Evolutionary conservation across 1,140 invertebrate genomes (phyloP), one percentile per base, ranked within the genome.

Genomic region (Telenomus remus): DNA sequence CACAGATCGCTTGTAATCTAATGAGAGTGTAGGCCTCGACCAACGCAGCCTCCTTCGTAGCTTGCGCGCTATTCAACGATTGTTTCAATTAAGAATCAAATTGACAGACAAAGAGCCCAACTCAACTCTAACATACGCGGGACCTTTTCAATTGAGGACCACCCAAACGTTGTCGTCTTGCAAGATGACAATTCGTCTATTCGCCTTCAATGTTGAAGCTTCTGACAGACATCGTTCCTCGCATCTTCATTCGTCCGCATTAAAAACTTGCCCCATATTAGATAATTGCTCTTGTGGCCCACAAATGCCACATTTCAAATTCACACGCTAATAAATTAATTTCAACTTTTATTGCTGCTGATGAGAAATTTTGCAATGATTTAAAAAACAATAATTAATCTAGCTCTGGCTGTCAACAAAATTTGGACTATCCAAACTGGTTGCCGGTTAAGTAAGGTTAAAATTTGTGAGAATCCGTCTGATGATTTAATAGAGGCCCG

Each of bases 31-130:
- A 74, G 55, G 49, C 66, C 65, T 70, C 50, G 70, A 76, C 35
- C 66, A 78, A 70, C 72, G 66, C 39, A 27, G 19, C 19, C 6
- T n/a, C n/a, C n/a, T 27, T 27, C 57, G 16, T 71, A 69, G 65
- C 27, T 71, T 56, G 51, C 33, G 72, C 50, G 76, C 47, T 77
- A 82, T 84, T 84, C 82, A 83, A 80, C 71, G 78, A 60, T 84
- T 83, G 76, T 78, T 80, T 83, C 79, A 84, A 85, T 84, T 84
- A 81, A 83, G 77, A 76, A 81, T 76, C 73, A 83, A 84, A 84
- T 85, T 85, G 81, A 79, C 82, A 53, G 83, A 85, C 84, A 84
- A 84, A 83, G 83, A 66, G 68, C 57, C 83, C 82, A 83, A 85
- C 79, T 84, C 78, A 80, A 66, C 77, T 82, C 19, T 27, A 82